Base-by-base conservation (phyloP, 2,797 vertebrate genomes). In the Sciaenops ocellatus region DNA sequence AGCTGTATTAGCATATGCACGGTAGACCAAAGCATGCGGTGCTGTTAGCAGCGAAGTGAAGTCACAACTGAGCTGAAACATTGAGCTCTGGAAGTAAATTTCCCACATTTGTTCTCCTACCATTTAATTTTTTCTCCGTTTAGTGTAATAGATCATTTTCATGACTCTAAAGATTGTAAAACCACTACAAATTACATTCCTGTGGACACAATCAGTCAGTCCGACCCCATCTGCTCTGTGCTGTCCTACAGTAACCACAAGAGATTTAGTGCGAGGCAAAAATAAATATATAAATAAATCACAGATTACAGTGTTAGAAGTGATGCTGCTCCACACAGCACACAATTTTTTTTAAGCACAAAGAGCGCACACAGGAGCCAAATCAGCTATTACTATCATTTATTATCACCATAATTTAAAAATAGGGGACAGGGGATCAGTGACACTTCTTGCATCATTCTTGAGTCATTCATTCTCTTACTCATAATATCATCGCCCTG, bases 401-500 rank as follows among this genome's bases (percentile, higher is more conserved):
- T 46, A 50, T 42, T 24, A 47, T 38, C 4, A 34, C 9, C 5
- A 9, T 38, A 9, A 9, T 44, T 72, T 38, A 28, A 68, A 61
- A 24, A 18, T n/a, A 47, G 7, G 52, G 42, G 65, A 12, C 18
- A 54, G 13, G 22, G 11, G 51, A 51, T 26, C 47, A 2, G 56
- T 68, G 76, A 73, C 77, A 47, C 55, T 47, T 28, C 26, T 88
- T 83, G 78, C 81, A 79, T 85, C 76, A 78, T 38, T 72, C 41
- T 85, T 77, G 60, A 82, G 52, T 78, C 74, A 82, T 42, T 81
- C 54, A 24, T 41, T 62, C n/a, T 71, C 17, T 78, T 11, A 24
- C 44, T n/a, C 18, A 22, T 4, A 16, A 6, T 44, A 20, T 41
- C 1, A 0, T 34, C 38, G 1, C 30, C 13, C 47, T 46, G 50